A percentile compares a stretch with the other conserved stretches of the same genome.
Conservation (phyloP, 2,888 invertebrate genomes). For the Sabellastarte sp. region DNA sequence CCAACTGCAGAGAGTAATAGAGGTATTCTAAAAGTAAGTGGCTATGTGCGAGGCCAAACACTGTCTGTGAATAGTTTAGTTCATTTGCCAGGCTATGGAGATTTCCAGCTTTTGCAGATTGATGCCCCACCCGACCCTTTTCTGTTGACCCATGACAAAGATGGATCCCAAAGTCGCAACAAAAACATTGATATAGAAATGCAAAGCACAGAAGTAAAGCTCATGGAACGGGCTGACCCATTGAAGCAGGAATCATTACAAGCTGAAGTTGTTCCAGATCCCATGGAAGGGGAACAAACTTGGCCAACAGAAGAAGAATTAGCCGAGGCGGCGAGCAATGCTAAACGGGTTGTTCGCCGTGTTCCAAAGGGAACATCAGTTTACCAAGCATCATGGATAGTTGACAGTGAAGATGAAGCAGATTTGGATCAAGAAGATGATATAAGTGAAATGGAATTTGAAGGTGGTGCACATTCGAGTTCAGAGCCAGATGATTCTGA, state of each 20-base stretch:
- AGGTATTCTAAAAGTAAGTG: slow-evolving; percentile 69
- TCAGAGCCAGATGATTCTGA: too few species aligned
- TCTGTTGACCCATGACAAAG: too few species aligned
- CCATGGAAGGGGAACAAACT: slow-evolving; percentile 88
- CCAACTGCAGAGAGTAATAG: slow-evolving; percentile 6
- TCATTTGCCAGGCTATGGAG: slow-evolving; percentile 88
- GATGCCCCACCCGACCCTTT: slow-evolving; percentile 59
- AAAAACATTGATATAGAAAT: slow-evolving; percentile 15
- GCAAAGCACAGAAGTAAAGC: slow-evolving; percentile 21
- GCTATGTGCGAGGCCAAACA: slow-evolving; percentile 80
- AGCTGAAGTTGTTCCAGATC: slow-evolving; percentile 80
- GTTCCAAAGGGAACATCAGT: slow-evolving; percentile 95
- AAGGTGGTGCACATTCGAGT: too few species aligned
- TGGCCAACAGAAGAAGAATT: slow-evolving; percentile 95
- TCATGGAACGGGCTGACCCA: slow-evolving; percentile 47
- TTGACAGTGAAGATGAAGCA: slow-evolving; percentile 62
- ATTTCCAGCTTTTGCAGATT: slow-evolving; percentile 86
- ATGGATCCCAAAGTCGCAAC: too few species aligned
- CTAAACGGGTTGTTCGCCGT: slow-evolving; percentile 67
- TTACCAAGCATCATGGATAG: slow-evolving; percentile 84
- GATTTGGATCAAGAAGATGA: slow-evolving; percentile 48
- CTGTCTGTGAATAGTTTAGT: slow-evolving; percentile 85
- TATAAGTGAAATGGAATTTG: too few species aligned
- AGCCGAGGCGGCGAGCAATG: slow-evolving; percentile 65
- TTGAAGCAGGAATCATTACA: slow-evolving; percentile 68